These are phyloP conservation scores for Pomatorhinus ruficollis DNA, from an alignment of 2,113 vertebrate species.

Conservation along the genomic window DNA sequence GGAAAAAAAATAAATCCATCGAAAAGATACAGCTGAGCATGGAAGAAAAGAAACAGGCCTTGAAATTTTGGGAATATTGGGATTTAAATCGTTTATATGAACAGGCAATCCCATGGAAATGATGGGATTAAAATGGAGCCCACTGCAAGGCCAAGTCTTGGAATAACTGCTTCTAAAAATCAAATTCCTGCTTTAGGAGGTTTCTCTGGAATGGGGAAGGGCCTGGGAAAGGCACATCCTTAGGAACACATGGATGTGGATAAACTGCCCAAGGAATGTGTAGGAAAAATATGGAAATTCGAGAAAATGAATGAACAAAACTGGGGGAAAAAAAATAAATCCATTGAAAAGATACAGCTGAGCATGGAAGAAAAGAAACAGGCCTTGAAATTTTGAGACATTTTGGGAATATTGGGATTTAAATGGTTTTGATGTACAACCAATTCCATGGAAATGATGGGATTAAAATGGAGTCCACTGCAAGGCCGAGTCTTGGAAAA, in stretches of 20 bases:
- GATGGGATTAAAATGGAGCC: background rate
- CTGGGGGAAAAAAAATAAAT: too few species aligned
- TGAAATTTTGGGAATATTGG: background rate
- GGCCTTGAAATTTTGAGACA: background rate
- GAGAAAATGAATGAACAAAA: background rate
- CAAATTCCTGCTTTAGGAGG: background rate
- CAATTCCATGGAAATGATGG: background rate
- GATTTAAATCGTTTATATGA: background rate
- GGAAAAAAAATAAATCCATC: background rate
- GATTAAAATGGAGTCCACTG: background rate
- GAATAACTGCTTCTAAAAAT: background rate
- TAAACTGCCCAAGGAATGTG: rapidly evolving
- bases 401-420: background rate
- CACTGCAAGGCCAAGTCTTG: background rate
- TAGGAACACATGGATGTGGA: rapidly evolving
- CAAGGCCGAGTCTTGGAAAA: background rate
- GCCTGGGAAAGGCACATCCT: background rate
- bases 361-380: background rate
- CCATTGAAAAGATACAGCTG: too few species aligned
- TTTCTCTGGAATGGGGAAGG: background rate
- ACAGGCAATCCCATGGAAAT: background rate
- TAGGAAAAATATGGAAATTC: rapidly evolving
- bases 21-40: background rate
- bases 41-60: background rate
- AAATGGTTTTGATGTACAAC: background rate